Evolutionary conservation across 2,113 vertebrate genomes (phyloP), one percentile per base, ranked within the genome.

Genomic region (Miniopterus natalensis): DNA sequence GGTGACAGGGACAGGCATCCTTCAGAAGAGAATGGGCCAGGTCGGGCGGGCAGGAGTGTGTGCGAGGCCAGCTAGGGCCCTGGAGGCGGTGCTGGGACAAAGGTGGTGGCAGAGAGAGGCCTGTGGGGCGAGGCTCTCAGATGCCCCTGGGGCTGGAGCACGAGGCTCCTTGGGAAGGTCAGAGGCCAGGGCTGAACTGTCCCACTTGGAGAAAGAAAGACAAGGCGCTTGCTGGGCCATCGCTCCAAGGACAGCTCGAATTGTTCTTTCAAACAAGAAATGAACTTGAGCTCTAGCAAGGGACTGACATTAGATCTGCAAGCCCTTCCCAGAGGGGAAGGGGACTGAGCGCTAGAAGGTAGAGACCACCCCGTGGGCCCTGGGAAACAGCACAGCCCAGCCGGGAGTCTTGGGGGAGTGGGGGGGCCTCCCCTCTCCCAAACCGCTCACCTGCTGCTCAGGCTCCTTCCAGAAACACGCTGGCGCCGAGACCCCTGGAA

Each of bases 351-450:
- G 63, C 68, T 3, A 31, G 29, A 31, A 29, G 49, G 40, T 12
- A 12, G 40, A 57, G 47, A 42, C 5, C 6, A 42, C 23, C 42
- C 13, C 6, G 23, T 0, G 20, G 27, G 21, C 42, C 31, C 74
- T 12, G n/a, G 31, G 51, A 51, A 61, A 29, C 5, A 9, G 21
- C 4, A 15, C 3, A 1, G 6, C 65, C 31, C 1, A 21, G 47
- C 49, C 31, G 0, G 51, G 87, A 31, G 45, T 11, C 8, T 4
- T 0, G 0, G 11, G 55, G 42, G 10, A 3, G 15, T 5, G 3
- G 21, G 5, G 27, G 15, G 20, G 6, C 36, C 36, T 36, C 36
- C 36, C 36, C 36, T 45, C 75, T 61, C 14, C 45, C 27, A 14
- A 74, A 23, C 31, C 27, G 36, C 0, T 10, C 2, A 5, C 31